These are phyloP conservation scores for Anoplius nigerrimus DNA, from an alignment of 2,888 invertebrate genomes.

Conservation along the genomic window DNA sequence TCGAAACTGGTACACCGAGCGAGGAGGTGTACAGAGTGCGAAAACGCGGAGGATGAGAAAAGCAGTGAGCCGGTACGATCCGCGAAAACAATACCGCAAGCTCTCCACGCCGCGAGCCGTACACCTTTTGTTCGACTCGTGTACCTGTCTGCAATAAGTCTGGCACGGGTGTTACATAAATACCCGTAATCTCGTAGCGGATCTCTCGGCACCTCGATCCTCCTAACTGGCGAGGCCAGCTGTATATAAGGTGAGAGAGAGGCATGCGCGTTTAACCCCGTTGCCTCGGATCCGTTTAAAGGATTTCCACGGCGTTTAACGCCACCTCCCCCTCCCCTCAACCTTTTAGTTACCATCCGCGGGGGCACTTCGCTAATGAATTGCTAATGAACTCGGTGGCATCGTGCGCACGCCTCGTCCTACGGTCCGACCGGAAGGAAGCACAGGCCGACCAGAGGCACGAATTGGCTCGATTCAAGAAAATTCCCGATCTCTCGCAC, in stretches of 20 bases:
- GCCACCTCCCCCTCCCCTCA: too few species aligned
- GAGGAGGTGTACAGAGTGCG: too few species aligned
- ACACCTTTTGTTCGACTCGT: slow-evolving; percentile 19
- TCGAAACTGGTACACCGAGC: too few species aligned
- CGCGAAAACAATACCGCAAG: too few species aligned
- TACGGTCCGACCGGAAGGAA: slow-evolving; percentile 1
- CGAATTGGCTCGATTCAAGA: background rate
- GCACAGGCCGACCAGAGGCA: slow-evolving; percentile 27
- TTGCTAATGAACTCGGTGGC: slow-evolving; percentile 42
- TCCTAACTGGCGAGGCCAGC: slow-evolving; percentile 10
- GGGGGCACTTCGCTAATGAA: slow-evolving; percentile 41
- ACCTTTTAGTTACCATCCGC: too few species aligned
- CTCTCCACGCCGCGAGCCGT: too few species aligned
- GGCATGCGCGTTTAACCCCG: slow-evolving; percentile 29
- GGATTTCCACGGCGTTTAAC: slow-evolving; percentile 35
- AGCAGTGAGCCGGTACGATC: too few species aligned
- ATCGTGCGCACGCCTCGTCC: slow-evolving; percentile 18
- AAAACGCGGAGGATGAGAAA: too few species aligned
- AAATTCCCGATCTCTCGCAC: background rate
- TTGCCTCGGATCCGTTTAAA: slow-evolving; percentile 31
- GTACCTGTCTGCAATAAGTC: slow-evolving; percentile 37
- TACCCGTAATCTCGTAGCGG: slow-evolving; percentile 50
- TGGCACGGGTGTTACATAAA: slow-evolving; percentile 52
- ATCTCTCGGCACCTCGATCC: slow-evolving; percentile 37
- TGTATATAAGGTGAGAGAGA: slow-evolving; percentile 10